Evolutionary conservation across 2,888 invertebrate species (phyloP).

Genomic region (Dicyrtoma fusca): DNA sequence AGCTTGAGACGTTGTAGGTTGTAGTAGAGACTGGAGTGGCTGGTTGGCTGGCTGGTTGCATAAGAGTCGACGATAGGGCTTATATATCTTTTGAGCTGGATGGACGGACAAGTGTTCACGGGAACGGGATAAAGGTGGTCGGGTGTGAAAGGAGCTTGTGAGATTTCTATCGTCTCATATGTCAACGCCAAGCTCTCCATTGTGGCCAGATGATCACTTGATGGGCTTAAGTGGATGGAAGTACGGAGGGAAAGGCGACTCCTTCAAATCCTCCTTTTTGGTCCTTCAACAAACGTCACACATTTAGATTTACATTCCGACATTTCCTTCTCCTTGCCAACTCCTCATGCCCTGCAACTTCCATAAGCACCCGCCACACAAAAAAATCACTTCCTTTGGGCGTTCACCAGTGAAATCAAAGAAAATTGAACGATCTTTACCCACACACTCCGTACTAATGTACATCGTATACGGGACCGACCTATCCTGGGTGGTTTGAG

Average conservation of each 20-base stretch:
- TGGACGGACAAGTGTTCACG: slow-evolving; percentile 16
- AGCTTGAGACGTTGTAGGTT: neutral
- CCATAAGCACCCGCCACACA: neutral
- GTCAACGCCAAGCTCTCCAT: slow-evolving; percentile 57
- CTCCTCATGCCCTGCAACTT: neutral
- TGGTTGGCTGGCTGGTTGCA: neutral
- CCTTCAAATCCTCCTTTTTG: slow-evolving; percentile 31
- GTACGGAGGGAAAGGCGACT: slow-evolving; percentile 27
- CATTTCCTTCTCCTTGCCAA: neutral
- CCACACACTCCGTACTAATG: neutral
- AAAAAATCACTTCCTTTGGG: slow-evolving; percentile 28
- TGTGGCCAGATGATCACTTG: slow-evolving; percentile 56
- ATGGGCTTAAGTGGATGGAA: slow-evolving; percentile 53
- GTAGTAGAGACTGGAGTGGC: neutral
- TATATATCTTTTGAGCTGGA: slow-evolving; percentile 5
- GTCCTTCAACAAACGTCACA: slow-evolving; percentile 26
- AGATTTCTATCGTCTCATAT: slow-evolving; percentile 52
- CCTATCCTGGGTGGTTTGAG: no score
- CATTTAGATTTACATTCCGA: slow-evolving; percentile 25
- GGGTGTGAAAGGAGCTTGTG: slow-evolving; percentile 30
- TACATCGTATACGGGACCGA: neutral
- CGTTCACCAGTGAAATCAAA: slow-evolving; percentile 36
- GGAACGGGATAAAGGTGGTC: slow-evolving; percentile 23
- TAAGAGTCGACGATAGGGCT: neutral
- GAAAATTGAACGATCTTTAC: slow-evolving; percentile 28